Conservation (phyloP, 1,140 invertebrate species). For the Semibalanus balanoides region DNA sequence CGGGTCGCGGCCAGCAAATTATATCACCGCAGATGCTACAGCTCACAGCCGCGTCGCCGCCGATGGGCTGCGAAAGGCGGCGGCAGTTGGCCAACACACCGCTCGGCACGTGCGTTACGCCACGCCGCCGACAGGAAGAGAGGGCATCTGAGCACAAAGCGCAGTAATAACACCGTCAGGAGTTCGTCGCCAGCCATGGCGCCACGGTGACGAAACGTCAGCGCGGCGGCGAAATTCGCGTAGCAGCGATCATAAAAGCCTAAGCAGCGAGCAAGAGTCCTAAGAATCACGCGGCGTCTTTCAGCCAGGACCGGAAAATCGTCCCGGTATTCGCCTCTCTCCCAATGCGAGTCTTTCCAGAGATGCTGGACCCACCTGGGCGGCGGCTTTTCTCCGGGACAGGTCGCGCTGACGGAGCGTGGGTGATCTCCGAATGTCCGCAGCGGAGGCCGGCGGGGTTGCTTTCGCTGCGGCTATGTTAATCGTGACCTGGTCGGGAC, state of each 20-base stretch:
- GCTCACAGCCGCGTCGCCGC: not conserved
- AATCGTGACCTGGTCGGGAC: too few species aligned
- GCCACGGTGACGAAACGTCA: not conserved
- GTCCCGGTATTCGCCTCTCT: too few species aligned
- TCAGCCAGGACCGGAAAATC: too few species aligned
- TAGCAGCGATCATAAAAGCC: too few species aligned
- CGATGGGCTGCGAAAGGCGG: not conserved
- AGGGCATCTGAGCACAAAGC: not conserved
- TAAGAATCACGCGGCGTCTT: too few species aligned
- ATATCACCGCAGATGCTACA: not conserved
- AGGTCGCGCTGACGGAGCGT: too few species aligned
- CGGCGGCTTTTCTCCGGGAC: too few species aligned
- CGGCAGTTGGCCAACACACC: not conserved
- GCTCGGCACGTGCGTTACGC: not conserved
- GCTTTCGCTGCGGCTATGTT: not conserved
- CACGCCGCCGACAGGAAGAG: not conserved
- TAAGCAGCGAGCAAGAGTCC: too few species aligned
- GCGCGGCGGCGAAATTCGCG: not conserved
- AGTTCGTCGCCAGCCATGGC: not conserved
- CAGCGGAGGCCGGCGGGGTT: too few species aligned
- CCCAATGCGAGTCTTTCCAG: too few species aligned
- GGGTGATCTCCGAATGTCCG: not conserved
- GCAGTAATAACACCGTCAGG: not conserved
- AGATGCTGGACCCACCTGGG: too few species aligned
- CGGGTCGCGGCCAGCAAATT: too few species aligned